These are phyloP conservation scores for Petromus typicus DNA, from an alignment of 2,113 vertebrate species.

Conservation along the genomic window DNA sequence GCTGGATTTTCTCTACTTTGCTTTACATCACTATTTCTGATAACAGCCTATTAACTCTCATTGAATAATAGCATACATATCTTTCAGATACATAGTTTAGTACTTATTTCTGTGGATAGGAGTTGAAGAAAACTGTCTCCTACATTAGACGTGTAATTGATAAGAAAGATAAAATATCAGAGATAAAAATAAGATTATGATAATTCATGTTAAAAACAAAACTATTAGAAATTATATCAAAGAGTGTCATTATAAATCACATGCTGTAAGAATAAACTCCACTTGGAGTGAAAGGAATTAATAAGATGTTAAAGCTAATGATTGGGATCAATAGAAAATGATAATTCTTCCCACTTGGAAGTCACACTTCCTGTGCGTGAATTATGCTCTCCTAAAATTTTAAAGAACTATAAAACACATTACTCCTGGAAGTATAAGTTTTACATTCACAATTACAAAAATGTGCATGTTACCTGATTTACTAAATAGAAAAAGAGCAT, in stretches of 20 bases:
- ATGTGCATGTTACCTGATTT: background rate
- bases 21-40: conserved; percentile 60
- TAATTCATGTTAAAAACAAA: conserved; percentile 18
- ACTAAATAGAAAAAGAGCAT: background rate
- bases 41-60: conserved; percentile 37
- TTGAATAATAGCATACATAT: conserved; percentile 43
- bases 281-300: background rate
- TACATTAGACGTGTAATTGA: conserved; percentile 36
- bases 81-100: conserved; percentile 55
- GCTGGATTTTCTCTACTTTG: conserved; percentile 49
- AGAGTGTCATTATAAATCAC: background rate
- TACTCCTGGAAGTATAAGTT: background rate
- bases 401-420: background rate
- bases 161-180: background rate
- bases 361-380: background rate
- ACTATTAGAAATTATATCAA: conserved; percentile 38
- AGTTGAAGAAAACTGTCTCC: conserved; percentile 20
- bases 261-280: conserved; percentile 36
- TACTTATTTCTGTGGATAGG: conserved; percentile 35
- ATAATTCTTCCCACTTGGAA: background rate
- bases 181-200: conserved; percentile 60
- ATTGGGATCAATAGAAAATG: conserved; percentile 8
- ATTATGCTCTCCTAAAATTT: background rate
- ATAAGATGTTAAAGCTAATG: conserved; percentile 27
- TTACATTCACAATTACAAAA: background rate